Evolutionary conservation across 2,797 vertebrate species (phyloP), one percentile per base, ranked within the genome.

Genomic region (Artibeus jamaicensis): DNA sequence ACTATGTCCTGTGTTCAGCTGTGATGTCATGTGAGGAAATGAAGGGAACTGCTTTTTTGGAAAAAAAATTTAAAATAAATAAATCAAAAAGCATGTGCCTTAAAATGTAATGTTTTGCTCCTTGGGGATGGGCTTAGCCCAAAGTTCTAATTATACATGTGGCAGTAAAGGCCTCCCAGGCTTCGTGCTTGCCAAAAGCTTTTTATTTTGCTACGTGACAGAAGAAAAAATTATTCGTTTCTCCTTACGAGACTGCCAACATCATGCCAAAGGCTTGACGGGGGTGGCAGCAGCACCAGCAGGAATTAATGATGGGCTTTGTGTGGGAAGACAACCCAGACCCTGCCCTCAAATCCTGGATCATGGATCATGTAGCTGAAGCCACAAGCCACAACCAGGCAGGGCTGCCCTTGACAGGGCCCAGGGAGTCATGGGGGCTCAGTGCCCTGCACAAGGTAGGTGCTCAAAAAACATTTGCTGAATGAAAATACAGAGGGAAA

Each of bases 171-270:
- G 95, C 97, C 88, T 97, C 70, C 91, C 88, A 84, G 70, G 91
- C 67, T 87, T 97, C 57, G 2, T 59, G 92, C 95, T 92, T 97
- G 48, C 92, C 98, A 96, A 97, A 97, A 97, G 74, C 94, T 98
- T 97, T 96, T 96, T 97, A 94, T 97, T 98, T 97, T 90, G 95
- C 94, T 93, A 53, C 1, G 0, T 93, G 96, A 95, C 79, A 92
- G 77, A 93, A 96, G 57, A 94, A 16, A 84, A 89, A 95, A 97
- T 96, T 92, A 95, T 94, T 97, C 97, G 65, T 76, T 96, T 98
- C 97, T 97, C 96, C 97, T 93, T 85, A 37, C 50, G 95, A 29
- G 39, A 6, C 94, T 97, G 97, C 90, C 89, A 96, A 94, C 42
- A 70, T 73, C 86, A 37, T 24, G 86, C 71, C 87, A 89, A 73